These are phyloP conservation scores for Pristionchus japonicus DNA, from an alignment of 2,888 invertebrate genomes.

Conservation along the genomic window DNA sequence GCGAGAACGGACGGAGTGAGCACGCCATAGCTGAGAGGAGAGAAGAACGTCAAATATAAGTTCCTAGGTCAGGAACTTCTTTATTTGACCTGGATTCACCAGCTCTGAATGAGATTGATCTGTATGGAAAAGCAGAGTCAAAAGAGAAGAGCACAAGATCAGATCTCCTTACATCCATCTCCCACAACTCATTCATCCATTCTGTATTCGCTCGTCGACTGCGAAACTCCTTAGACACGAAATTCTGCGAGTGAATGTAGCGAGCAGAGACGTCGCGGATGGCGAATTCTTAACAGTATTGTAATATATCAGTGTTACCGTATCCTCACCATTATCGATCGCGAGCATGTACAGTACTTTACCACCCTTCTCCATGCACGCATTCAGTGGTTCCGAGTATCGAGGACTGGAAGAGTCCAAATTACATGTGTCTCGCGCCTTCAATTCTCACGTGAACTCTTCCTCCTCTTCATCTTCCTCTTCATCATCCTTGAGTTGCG, in stretches of 20 bases:
- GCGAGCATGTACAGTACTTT: conserved; percentile 20
- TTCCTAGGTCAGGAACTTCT: neutral
- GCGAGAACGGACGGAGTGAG: neutral
- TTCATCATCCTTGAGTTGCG: neutral
- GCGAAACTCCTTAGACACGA: conserved; percentile 20
- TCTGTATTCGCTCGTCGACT: neutral
- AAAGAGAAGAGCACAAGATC: neutral
- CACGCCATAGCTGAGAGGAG: neutral
- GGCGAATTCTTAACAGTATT: neutral
- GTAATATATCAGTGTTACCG: too few relatives aligned
- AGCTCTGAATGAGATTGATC: too few relatives aligned
- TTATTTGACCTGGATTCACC: too few relatives aligned
- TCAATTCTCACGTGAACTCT: neutral
- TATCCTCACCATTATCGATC: neutral
- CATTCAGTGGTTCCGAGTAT: neutral
- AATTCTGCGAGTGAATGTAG: neutral
- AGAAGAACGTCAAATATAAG: neutral
- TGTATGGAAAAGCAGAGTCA: too few relatives aligned
- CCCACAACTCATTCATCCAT: conserved; percentile 22
- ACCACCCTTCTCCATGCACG: conserved; percentile 1
- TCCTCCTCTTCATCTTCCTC: neutral
- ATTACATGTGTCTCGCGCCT: neutral
- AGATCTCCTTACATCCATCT: neutral
- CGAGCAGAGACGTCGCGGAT: conserved; percentile 43
- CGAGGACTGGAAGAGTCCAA: neutral